These are phyloP conservation scores for Pitangus sulphuratus DNA, from an alignment of 2,797 vertebrate genomes.

Conservation along the genomic window DNA sequence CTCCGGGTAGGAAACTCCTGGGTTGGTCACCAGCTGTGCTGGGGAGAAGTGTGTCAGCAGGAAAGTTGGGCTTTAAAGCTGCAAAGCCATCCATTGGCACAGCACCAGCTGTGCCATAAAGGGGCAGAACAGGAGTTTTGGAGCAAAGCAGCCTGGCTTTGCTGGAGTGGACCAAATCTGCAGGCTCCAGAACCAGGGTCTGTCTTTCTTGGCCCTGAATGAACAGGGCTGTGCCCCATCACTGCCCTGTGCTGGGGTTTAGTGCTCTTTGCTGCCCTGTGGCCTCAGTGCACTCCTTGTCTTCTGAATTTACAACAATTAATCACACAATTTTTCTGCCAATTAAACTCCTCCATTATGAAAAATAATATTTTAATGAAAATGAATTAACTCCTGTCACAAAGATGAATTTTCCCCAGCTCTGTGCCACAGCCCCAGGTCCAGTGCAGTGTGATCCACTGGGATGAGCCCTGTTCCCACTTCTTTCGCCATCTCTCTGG, in stretches of 20 bases:
- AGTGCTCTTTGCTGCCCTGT: rapidly evolving
- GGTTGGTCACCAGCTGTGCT: rapidly evolving
- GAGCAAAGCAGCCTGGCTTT: neutral
- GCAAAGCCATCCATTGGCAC: neutral
- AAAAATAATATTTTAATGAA: neutral
- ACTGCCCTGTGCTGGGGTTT: rapidly evolving
- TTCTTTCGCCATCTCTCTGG: neutral
- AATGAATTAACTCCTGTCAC: neutral
- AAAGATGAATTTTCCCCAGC: rapidly evolving
- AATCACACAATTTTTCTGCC: rapidly evolving
- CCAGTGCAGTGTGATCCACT: rapidly evolving
- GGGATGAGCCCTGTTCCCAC: neutral
- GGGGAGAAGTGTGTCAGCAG: neutral
- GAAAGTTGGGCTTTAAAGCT: neutral
- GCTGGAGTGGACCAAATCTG: rapidly evolving
- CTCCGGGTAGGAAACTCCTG: neutral
- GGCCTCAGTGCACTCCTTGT: neutral
- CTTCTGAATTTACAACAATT: neutral
- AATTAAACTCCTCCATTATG: neutral
- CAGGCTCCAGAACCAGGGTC: neutral
- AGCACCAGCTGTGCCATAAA: neutral
- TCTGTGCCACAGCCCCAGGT: rapidly evolving
- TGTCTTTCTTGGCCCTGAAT: rapidly evolving
- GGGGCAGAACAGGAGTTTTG: rapidly evolving
- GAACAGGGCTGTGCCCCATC: rapidly evolving